Base-by-base conservation (phyloP, 1,140 invertebrate species). In the Sesamia nonagrioides region DNA sequence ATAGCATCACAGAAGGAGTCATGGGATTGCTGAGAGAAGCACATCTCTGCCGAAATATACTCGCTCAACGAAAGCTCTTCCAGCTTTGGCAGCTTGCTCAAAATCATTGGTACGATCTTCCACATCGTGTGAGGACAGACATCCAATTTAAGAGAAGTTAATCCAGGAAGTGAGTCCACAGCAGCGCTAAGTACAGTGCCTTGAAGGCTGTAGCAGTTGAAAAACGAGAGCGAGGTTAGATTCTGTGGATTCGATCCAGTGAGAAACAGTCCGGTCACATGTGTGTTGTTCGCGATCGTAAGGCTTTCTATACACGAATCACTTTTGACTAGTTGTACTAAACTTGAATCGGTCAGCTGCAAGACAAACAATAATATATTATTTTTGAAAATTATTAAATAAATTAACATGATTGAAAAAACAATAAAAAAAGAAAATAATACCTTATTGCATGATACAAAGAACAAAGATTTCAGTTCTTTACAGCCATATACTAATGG, bases 361-460 rank as follows among this genome's bases (percentile, higher is more conserved):
- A 90, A 92, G 40, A 71, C 42, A 83, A 79, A 80, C 7, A 21
- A 66, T 6, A 7, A 60, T 11, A n/a, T 11, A 15, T 54, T 52
- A 42, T 15, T 40, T 50, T 17, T 74, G 17, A 48, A 13, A 27
- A 69, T 61, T 69, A 52, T 21, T 48, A 69, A 9, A 15, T 6
- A 40, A 0, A 6, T 6, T 33, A 35, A 60, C 5, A 37, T 37
- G 17, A 15, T 42, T 17, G 2, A 27, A 58, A 7, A 40, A 45
- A 40, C 56, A 52, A 81, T 50, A 76, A 72, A 42, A 48, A 82
- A 77, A 37, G 9, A 52, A 42, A 80, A 60, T 74, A 11, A 81
- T 86, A 95, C 91, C 87, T 94, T 93, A 82, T 87, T 91, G 75
- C 95, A 95, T 15, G 90, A 93, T 18, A 93, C 78, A 85, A 95